These are phyloP conservation scores for Gasterosteus nipponicus DNA, from an alignment of 2,113 vertebrate genomes.

Conservation along the genomic window DNA sequence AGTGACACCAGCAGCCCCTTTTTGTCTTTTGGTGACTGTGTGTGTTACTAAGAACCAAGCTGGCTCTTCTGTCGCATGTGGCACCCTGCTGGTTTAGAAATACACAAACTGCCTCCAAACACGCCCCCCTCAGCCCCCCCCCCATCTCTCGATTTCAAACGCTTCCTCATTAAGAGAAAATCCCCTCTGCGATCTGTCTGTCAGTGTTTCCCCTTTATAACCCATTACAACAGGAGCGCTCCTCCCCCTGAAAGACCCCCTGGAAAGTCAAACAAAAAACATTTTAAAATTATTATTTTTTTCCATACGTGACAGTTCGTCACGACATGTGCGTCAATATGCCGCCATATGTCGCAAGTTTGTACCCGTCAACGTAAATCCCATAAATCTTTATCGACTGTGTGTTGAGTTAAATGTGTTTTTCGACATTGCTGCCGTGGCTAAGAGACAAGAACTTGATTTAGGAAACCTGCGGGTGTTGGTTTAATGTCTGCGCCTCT, in stretches of 20 bases:
- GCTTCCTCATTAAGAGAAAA: slow-evolving; percentile 77
- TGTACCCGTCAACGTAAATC: neutral
- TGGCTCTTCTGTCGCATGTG: slow-evolving; percentile 48
- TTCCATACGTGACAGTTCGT: too few relatives aligned
- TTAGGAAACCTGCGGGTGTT: neutral
- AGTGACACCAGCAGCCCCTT: slow-evolving; percentile 42
- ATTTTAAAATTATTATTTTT: too few relatives aligned
- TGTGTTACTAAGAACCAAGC: slow-evolving; percentile 41
- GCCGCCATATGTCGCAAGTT: too few relatives aligned
- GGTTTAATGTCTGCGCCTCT: slow-evolving; percentile 8
- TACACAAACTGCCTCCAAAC: slow-evolving; percentile 14
- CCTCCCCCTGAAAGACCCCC: too few relatives aligned
- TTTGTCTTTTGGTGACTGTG: slow-evolving; percentile 41
- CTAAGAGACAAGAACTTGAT: neutral
- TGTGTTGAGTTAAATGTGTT: neutral
- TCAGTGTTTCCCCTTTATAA: slow-evolving; percentile 1
- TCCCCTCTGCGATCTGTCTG: slow-evolving; percentile 1
- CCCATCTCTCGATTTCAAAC: slow-evolving; percentile 51
- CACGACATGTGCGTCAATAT: too few relatives aligned
- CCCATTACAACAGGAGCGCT: too few relatives aligned
- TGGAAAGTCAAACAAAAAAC: too few relatives aligned
- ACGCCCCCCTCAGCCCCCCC: neutral
- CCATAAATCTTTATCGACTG: neutral
- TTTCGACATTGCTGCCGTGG: neutral
- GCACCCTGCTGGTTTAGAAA: slow-evolving; percentile 29